Evolutionary conservation across 2,888 invertebrate genomes (phyloP).

Genomic region (Drosophila lacicola): DNA sequence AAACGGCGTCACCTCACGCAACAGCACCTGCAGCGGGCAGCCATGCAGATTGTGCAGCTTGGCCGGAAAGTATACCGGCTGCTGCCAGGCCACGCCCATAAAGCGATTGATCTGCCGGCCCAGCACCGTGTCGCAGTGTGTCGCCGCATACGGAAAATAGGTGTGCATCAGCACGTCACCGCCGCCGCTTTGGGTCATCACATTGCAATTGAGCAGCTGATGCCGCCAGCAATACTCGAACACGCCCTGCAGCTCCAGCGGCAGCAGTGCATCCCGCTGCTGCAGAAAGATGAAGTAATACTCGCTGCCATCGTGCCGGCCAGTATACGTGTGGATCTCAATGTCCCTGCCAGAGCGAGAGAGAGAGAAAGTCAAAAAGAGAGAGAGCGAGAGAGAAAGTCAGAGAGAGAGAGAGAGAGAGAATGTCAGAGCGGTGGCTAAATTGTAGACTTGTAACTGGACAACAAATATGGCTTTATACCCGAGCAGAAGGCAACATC

Average conservation of each 20-base stretch:
- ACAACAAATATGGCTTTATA: too few relatives aligned
- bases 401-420: not conserved
- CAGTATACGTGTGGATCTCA: conserved; percentile 57
- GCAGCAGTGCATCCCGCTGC: conserved; percentile 49
- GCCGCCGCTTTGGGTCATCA: conserved; percentile 63
- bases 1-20: conserved; percentile 46
- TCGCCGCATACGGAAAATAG: conserved; percentile 68
- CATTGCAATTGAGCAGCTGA: conserved; percentile 72
- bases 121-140: conserved; percentile 46
- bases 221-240: conserved; percentile 74
- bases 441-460: too few relatives aligned
- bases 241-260: conserved; percentile 61
- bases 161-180: conserved; percentile 69
- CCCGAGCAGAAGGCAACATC: too few relatives aligned
- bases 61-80: conserved; percentile 61
- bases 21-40: conserved; percentile 55
- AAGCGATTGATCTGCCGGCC: conserved; percentile 63
- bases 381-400: too few relatives aligned
- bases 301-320: conserved; percentile 58
- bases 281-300: conserved; percentile 74
- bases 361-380: too few relatives aligned
- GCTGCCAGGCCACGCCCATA: conserved; percentile 48
- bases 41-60: conserved; percentile 65
- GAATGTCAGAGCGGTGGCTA: too few relatives aligned
- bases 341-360: conserved; percentile 9